Percentiles rank a stretch among this genome's conserved stretches.
Conservation (phyloP, 2,113 vertebrate genomes). For the Pterophyllum scalare region DNA sequence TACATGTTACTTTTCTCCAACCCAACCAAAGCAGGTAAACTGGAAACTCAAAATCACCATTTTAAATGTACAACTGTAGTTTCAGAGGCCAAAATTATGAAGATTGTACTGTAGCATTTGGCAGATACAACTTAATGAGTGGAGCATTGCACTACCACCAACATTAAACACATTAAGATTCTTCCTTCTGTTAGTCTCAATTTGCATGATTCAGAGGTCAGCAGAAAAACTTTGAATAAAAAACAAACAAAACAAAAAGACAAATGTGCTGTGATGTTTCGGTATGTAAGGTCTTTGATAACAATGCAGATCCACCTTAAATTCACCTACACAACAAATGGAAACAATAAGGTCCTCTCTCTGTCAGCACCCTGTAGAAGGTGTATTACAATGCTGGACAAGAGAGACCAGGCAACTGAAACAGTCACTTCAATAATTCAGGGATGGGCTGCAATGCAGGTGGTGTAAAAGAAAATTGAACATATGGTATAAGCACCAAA, state of each 20-base stretch:
- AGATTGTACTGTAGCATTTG: neutral
- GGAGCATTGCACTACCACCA: neutral
- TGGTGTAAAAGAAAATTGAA: neutral
- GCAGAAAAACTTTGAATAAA: no score
- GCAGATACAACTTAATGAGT: slow-evolving; percentile 3
- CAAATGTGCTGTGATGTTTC: neutral
- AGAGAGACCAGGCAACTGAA: slow-evolving; percentile 64
- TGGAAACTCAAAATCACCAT: neutral
- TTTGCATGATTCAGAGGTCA: neutral
- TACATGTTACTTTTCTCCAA: neutral
- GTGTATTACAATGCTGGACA: slow-evolving; percentile 43
- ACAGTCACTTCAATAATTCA: slow-evolving; percentile 78
- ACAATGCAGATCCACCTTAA: neutral
- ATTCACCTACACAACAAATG: neutral
- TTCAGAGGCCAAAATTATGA: neutral
- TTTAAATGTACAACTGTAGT: neutral
- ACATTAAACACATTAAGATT: neutral
- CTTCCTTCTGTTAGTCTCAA: neutral
- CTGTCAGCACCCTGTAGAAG: slow-evolving; percentile 46
- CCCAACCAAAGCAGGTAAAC: neutral
- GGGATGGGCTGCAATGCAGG: slow-evolving; percentile 31
- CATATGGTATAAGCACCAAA: neutral
- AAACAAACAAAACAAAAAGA: no score
- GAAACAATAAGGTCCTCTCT: slow-evolving; percentile 8
- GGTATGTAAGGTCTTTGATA: neutral